phyloP scores from a whole-genome alignment of 2,113 vertebrate species.

The Capra hircus region DNA sequence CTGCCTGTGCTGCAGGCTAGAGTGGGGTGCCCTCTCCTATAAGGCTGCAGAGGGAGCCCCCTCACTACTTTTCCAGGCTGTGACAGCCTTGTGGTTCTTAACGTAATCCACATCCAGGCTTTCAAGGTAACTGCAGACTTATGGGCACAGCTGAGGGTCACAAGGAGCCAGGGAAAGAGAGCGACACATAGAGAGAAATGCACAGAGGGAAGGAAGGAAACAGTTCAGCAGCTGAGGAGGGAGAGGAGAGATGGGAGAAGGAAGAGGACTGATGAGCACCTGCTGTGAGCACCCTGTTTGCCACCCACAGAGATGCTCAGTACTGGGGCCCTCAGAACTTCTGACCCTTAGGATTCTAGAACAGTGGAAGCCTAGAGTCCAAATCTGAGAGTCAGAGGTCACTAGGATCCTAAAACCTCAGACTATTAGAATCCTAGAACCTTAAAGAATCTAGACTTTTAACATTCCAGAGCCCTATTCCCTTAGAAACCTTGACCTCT shows the following conservation, averaged over 20 bases:
- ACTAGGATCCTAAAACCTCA: background rate
- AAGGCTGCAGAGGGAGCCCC: background rate
- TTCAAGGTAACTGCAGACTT: rapidly evolving
- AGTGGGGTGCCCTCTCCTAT: background rate
- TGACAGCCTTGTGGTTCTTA: background rate
- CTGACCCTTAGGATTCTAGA: background rate
- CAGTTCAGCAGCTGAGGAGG: background rate
- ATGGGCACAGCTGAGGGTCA: background rate
- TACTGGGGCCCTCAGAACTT: background rate
- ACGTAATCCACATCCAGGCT: rapidly evolving
- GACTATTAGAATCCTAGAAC: background rate
- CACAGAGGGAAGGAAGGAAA: background rate
- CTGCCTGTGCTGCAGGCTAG: no score
- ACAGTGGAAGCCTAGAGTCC: background rate
- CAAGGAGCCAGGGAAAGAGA: background rate
- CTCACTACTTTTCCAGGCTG: background rate
- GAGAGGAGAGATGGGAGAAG: background rate
- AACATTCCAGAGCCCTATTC: background rate
- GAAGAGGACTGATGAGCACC: background rate
- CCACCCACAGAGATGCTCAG: background rate
- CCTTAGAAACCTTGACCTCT: background rate
- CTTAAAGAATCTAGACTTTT: background rate
- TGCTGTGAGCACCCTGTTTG: background rate
- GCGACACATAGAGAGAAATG: rapidly evolving
- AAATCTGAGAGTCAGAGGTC: background rate